Conservation (phyloP, 2,797 vertebrate genomes). For the Karalla daura region DNA sequence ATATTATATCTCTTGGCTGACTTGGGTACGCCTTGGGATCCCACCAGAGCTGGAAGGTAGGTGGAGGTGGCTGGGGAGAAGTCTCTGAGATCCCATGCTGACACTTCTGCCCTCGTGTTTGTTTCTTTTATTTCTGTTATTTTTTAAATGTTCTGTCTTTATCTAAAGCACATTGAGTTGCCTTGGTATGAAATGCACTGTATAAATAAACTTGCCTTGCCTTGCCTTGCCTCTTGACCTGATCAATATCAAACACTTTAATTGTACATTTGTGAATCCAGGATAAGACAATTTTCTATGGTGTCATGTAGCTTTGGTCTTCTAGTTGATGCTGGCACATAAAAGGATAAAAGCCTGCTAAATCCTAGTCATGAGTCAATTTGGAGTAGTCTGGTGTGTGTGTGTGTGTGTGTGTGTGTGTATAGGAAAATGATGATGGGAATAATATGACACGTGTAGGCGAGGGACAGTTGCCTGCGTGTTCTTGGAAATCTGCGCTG, state of each 20-base stretch:
- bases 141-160: no score
- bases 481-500: conserved; percentile 75
- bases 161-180: no score
- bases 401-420: conserved; percentile 21
- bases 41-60: no score
- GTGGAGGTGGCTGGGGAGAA: no score
- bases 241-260: neutral
- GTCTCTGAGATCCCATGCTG: no score
- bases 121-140: no score
- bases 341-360: conserved; percentile 52
- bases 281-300: neutral
- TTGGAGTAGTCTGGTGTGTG: conserved; percentile 15
- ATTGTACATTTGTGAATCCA: conserved; percentile 7
- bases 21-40: no score
- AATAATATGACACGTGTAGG: conserved; percentile 72
- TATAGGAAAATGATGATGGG: conserved; percentile 52
- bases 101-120: no score
- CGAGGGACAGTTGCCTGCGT: conserved; percentile 62
- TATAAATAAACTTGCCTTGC: no score
- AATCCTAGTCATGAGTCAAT: conserved; percentile 30
- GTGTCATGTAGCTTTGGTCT: conserved; percentile 20
- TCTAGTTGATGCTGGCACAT: conserved; percentile 35
- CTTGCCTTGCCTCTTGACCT: no score
- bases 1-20: no score
- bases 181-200: no score